Base-by-base conservation (phyloP, 2,113 vertebrate genomes). In the Dendropsophus ebraccatus region DNA sequence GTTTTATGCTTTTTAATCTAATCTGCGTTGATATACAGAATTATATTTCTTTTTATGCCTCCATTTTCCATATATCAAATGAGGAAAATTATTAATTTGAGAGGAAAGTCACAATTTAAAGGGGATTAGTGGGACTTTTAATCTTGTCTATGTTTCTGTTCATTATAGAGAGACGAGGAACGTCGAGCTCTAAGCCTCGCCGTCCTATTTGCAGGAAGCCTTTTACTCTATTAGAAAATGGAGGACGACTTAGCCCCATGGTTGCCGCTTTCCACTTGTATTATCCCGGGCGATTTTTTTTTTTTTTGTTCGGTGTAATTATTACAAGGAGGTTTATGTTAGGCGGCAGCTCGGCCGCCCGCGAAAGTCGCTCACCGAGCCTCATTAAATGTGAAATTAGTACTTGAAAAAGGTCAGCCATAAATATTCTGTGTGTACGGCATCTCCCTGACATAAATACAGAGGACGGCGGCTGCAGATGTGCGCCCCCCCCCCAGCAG, bases 381-480 rank as follows among this genome's bases (percentile, higher is more conserved):
- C 88, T 93, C 90, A 87, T 94, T 93, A 95, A 92, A 93, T 93
- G 90, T 90, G 88, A 92, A 94, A 93, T 92, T 90, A 93, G 87
- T 90, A 83, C 91, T 93, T 93, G 90, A 87, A 47, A 93, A 92
- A 93, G 90, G 90, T 92, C 88, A 93, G 89, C 91, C 91, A 92
- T 92, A 93, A 94, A 93, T 91, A 92, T 90, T 90, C 88, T 92
- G 89, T 91, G 92, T 92, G 91, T 91, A 91, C 78, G 28, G n/a
- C 56, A 30, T 93, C 92, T 92, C 5, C 23, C 91, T 87, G 89
- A 32, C 81, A 83, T 90, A 90, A 91, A 91, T 92, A 81, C 91
- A 90, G 50, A 77, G 50, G 74, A 30, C 47, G 1, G 16, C 1
- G 74, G 25, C 25, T 50, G 47, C 74, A 77, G 74, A 77, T 77